Base-by-base conservation (phyloP, 2,888 invertebrate species). In the Cryptosula pallasiana region DNA sequence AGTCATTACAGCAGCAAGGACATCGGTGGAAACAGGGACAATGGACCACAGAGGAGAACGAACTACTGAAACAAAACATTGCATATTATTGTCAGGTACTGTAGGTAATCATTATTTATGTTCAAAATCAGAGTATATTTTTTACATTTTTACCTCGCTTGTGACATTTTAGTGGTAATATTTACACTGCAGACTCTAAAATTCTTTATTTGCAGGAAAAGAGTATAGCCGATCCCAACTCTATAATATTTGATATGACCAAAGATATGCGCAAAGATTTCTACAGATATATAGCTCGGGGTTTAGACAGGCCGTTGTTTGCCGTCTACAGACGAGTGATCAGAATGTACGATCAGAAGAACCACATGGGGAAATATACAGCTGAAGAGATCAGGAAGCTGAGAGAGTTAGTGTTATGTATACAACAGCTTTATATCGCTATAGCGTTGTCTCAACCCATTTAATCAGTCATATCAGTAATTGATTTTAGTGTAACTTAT, bases 211-310 rank as follows among this genome's bases (percentile, higher is more conserved):
- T 77, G 2, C 78, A 86, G 85, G 79, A 82, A 25, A 79, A 81
- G 71, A 78, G 77, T 35, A 81, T 86, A 35, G 74, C 75, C 35
- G 84, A 86, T 73, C 85, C 86, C 58, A 81, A 82, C 71, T 83
- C 83, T 73, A 81, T 86, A 20, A 86, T 86, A 63, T 86, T 86
- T 78, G 82, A 84, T 73, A 86, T 84, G 83, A 81, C 84, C 0
- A 86, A 86, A 75, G 86, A 86, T 75, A 85, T 86, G 75, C 76
- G 86, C 63, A 86, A 86, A 76, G 84, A 86, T 73, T 87, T 87
- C 76, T 86, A 87, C 75, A 78, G 86, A 35, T 81, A 81, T 1
- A 78, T 86, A 55, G 86, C 86, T 1, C 78, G 79, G 72, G 86
- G 86, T 9, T 77, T 87, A 27, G 82, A 86, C 74, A 78, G 86